Conservation (phyloP, 92 coral and sea anemone genomes). For the Parazoanthus atlanticus region DNA sequence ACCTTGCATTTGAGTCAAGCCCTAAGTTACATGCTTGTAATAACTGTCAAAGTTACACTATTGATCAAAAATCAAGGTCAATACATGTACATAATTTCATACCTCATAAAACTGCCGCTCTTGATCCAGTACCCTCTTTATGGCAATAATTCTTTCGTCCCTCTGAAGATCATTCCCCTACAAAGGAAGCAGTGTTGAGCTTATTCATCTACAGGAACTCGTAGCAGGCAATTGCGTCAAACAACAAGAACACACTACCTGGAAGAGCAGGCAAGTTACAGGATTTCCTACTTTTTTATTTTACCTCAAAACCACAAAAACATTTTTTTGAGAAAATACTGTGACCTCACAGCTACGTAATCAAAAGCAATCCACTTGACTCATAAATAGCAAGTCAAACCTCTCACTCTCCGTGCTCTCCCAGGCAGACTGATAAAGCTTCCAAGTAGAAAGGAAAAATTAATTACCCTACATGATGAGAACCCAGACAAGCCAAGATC, state of each 20-base stretch:
- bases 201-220: neutral
- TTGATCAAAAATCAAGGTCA: neutral
- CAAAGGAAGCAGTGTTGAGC: neutral
- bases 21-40: constrained; percentile 13
- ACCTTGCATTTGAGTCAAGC: neutral
- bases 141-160: constrained; percentile 80
- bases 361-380: neutral
- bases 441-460: neutral
- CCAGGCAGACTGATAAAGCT: neutral
- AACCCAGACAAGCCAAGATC: constrained; percentile 19
- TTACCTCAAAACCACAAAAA: neutral
- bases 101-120: constrained; percentile 91
- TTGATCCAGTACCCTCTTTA: constrained; percentile 85
- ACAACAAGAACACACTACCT: neutral
- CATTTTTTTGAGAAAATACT: neutral
- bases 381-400: neutral
- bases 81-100: constrained; percentile 16
- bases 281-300: neutral
- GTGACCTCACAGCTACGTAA: neutral
- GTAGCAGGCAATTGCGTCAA: neutral
- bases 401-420: neutral
- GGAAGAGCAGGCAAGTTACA: neutral
- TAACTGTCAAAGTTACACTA: neutral
- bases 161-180: constrained; percentile 69
- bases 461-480: constrained; percentile 6